A percentile compares a stretch with the other conserved stretches of the same genome.
These are phyloP conservation scores for Galleria mellonella DNA, from an alignment of 1,140 invertebrate genomes.

Conservation along the genomic window DNA sequence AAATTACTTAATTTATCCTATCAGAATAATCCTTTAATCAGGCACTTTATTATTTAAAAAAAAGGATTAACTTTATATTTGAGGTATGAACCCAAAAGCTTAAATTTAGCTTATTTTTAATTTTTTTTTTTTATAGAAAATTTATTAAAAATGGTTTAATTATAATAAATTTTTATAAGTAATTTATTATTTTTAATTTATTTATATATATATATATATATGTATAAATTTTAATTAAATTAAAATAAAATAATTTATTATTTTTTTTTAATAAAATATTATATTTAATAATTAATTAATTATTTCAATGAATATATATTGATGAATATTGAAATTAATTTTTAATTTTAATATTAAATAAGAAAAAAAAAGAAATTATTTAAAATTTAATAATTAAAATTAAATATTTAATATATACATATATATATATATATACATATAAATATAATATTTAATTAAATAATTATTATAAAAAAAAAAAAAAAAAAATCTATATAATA, in stretches of 20 bases:
- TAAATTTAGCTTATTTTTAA: conserved; percentile 37
- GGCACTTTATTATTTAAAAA: conserved; percentile 68
- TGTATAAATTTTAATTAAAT: conserved; percentile 15
- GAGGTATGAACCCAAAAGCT: conserved; percentile 43
- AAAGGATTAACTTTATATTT: conserved; percentile 40
- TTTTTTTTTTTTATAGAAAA: conserved; percentile 28
- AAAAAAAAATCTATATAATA: conserved; percentile 23
- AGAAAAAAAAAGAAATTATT: conserved; percentile 28
- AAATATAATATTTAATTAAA: conserved; percentile 31
- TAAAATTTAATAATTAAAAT: conserved; percentile 48
- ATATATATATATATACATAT: conserved; percentile 15
- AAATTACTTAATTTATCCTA: conserved; percentile 34
- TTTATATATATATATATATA: conserved; percentile 15
- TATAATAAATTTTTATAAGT: too few species aligned
- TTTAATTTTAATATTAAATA: conserved; percentile 48
- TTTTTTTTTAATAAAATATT: conserved; percentile 9
- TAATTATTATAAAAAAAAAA: conserved; percentile 34
- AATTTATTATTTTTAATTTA: too few species aligned
- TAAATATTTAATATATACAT: conserved; percentile 36
- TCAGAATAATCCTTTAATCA: conserved; percentile 69
- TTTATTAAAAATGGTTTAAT: conserved; percentile 34
- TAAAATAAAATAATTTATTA: conserved; percentile 68
- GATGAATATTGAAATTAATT: conserved; percentile 8
- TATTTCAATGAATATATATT: conserved; percentile 4
- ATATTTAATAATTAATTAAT: conserved; percentile 16